Evolutionary conservation across 2,797 vertebrate genomes (phyloP).

Genomic region (Anolis apletophallus): DNA sequence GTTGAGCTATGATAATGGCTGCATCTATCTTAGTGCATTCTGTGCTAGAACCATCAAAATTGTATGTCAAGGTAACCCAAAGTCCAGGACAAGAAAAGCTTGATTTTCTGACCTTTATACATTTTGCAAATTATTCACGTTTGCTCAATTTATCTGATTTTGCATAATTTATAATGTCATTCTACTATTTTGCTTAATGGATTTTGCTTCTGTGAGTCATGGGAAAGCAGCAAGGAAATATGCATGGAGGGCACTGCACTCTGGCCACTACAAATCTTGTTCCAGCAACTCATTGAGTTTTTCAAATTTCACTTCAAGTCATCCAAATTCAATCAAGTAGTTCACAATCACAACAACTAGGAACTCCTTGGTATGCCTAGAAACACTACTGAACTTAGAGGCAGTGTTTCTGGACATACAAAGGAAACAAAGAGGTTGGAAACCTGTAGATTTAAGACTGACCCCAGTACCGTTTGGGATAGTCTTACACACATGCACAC

Average conservation of each 20-base stretch:
- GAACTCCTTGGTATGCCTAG: background rate
- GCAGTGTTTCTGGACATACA: background rate
- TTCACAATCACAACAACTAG: background rate
- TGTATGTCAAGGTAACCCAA: background rate
- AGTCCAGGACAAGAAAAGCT: conserved; percentile 1
- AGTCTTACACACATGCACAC: background rate
- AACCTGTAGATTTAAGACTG: background rate
- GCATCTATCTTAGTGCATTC: too few species aligned
- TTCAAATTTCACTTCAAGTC: background rate
- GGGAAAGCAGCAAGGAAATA: background rate
- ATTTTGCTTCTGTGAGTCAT: background rate
- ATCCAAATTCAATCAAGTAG: background rate
- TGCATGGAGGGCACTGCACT: background rate
- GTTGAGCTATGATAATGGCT: background rate
- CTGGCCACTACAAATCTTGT: background rate
- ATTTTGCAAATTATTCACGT: background rate
- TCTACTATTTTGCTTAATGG: background rate
- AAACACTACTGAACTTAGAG: too few species aligned
- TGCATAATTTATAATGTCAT: conserved; percentile 25
- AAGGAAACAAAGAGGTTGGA: background rate
- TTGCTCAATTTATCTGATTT: conserved; percentile 13
- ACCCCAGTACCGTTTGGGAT: background rate
- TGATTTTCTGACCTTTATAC: conserved; percentile 15
- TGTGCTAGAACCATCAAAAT: background rate
- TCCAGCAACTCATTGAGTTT: background rate